Base-by-base conservation (phyloP, 1,140 invertebrate species). In the Triops longicaudatus region DNA sequence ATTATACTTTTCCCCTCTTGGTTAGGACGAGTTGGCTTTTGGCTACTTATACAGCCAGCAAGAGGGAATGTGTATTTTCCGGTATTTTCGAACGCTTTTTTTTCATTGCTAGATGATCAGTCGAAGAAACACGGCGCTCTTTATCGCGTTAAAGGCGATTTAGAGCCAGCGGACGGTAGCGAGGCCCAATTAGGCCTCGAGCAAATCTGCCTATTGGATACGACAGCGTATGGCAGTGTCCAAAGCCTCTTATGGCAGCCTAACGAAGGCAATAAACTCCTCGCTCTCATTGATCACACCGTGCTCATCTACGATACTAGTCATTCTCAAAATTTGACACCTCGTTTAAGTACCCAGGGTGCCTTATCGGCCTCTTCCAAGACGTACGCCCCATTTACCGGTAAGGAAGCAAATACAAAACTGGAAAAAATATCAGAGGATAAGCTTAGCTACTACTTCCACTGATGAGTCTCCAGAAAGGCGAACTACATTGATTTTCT, bases 171-270 rank as follows among this genome's bases (percentile, higher is more conserved):
- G 80, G 79, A 85, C 75, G 83, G 85, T 77, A 81, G 82, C 26
- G 80, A 82, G 14, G 79, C 81, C n/a, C 81, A 82, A 76, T 80
- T 80, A 75, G 74, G 82, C 12, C 78, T 87, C 6, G 79, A 84
- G 73, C 80, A 84, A 42, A 73, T 85, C 5, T 83, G 82, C 79
- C 80, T 83, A 73, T 81, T 87, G 17, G 82, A 84, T 44, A 81
- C 79, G 42, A 75, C 78, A 31, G 82, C 88, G 75, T 87, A 88
- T 80, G 89, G 90, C 22, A 92, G 94, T 82, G 88, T 95, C 1
- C 93, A 91, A 84, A 91, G 90, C 78, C 88, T 90, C 9, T 88
- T 91, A 81, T 96, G 95, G 87, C 93, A 97, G 85, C 93, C 94
- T 1, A 91, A 86, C n/a, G 92, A 96, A 80, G 84, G 85, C 17